A percentile compares a stretch with the other conserved stretches of the same genome.
These are phyloP conservation scores for Ennomos fuscantarius DNA, from an alignment of 2,888 invertebrate species.

Conservation along the genomic window DNA sequence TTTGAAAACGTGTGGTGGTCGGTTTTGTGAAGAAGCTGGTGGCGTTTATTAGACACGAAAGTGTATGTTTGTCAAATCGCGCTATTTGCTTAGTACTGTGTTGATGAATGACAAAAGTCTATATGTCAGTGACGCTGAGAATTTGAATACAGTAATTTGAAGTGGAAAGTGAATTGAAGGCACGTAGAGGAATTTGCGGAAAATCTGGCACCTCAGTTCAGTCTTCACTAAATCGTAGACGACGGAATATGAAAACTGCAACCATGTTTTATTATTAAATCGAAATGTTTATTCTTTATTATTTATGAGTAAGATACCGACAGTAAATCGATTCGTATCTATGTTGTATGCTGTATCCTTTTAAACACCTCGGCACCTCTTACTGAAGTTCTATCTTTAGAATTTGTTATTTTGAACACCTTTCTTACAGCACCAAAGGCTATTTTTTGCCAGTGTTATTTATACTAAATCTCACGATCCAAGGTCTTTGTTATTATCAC, in stretches of 20 bases:
- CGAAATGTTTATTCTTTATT: constrained; percentile 4
- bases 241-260: constrained; percentile 21
- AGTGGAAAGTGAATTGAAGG: constrained; percentile 48
- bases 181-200: constrained; percentile 31
- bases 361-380: no score
- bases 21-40: constrained; percentile 1
- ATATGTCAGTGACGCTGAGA: constrained; percentile 30
- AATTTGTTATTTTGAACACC: neutral
- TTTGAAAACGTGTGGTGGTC: neutral
- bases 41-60: constrained; percentile 4
- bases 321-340: neutral
- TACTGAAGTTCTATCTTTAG: no score
- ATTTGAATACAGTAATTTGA: constrained; percentile 46
- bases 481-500: constrained; percentile 22
- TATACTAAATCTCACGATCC: constrained; percentile 17
- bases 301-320: neutral
- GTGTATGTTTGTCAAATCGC: constrained; percentile 17
- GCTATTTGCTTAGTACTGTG: constrained; percentile 43
- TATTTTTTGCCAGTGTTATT: constrained; percentile 14
- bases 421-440: constrained; percentile 8
- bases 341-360: no score
- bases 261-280: constrained; percentile 8
- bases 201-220: constrained; percentile 12
- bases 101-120: constrained; percentile 44
- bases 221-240: neutral